A percentile compares a stretch with the other conserved stretches of the same genome.
Evolutionary conservation across 1,140 invertebrate species (phyloP).

Genomic region (Leguminivora glycinivorella): DNA sequence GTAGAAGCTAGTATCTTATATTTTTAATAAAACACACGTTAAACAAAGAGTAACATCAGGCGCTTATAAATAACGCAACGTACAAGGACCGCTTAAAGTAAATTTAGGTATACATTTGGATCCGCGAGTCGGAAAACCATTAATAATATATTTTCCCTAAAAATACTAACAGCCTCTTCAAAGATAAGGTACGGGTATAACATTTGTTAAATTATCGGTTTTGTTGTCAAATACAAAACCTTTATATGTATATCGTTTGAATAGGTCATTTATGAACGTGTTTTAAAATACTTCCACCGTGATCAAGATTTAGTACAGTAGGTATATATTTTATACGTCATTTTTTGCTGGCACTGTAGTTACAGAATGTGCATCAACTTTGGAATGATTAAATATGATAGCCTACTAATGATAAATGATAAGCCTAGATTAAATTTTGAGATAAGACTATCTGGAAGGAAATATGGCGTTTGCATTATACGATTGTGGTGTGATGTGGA

Average conservation of each 20-base stretch:
- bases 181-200: no score
- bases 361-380: background rate
- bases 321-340: background rate
- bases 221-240: background rate
- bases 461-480: conserved; percentile 18
- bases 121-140: background rate
- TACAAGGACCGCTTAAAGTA: background rate
- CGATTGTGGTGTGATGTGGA: conserved; percentile 9
- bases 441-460: conserved; percentile 22
- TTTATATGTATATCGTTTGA: no score
- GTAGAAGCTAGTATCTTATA: no score
- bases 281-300: background rate
- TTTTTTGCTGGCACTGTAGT: background rate
- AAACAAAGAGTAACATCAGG: background rate
- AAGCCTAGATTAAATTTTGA: conserved; percentile 15
- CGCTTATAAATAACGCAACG: background rate
- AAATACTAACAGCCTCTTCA: background rate
- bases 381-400: background rate
- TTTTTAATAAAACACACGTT: background rate
- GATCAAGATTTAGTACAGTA: no score
- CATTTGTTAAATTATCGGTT: background rate
- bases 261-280: no score
- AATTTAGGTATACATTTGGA: background rate
- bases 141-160: background rate
- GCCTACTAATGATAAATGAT: background rate